These are phyloP conservation scores for Eupithecia pulchellata DNA, from an alignment of 2,888 invertebrate species.

Conservation along the genomic window DNA sequence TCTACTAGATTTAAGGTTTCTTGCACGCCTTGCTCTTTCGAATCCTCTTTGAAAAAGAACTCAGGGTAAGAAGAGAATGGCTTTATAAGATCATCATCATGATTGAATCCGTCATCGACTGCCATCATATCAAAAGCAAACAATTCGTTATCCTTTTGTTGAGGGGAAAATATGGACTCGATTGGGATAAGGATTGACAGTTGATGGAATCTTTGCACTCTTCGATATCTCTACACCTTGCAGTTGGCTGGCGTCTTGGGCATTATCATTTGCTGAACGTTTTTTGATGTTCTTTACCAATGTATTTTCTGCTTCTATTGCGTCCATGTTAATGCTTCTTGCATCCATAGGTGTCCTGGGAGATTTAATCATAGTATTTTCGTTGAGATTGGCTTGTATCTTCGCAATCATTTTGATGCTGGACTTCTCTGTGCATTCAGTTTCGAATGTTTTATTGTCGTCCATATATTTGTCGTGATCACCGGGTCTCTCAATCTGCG, in stretches of 20 bases:
- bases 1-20: constrained; percentile 94
- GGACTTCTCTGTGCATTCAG: constrained; percentile 74
- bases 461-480: constrained; percentile 80
- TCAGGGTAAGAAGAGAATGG: constrained; percentile 88
- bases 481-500: constrained; percentile 74
- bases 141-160: constrained; percentile 87
- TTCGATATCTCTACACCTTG: constrained; percentile 80
- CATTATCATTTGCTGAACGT: constrained; percentile 68
- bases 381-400: constrained; percentile 79
- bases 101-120: constrained; percentile 88
- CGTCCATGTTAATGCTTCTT: constrained; percentile 69
- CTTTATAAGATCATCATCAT: constrained; percentile 87
- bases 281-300: constrained; percentile 63
- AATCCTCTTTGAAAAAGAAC: constrained; percentile 90
- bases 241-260: constrained; percentile 75
- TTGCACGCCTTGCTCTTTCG: constrained; percentile 91
- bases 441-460: constrained; percentile 76
- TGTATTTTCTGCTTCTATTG: constrained; percentile 68
- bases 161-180: constrained; percentile 90
- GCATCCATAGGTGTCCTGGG: constrained; percentile 82
- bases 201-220: constrained; percentile 79
- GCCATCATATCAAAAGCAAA: constrained; percentile 88
- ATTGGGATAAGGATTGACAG: constrained; percentile 76
- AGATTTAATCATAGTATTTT: constrained; percentile 82
- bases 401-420: constrained; percentile 81